Percentiles rank a stretch among this genome's conserved stretches.
phyloP scores from a whole-genome alignment of 2,113 vertebrate genomes.

The Harpagus bidentatus region DNA sequence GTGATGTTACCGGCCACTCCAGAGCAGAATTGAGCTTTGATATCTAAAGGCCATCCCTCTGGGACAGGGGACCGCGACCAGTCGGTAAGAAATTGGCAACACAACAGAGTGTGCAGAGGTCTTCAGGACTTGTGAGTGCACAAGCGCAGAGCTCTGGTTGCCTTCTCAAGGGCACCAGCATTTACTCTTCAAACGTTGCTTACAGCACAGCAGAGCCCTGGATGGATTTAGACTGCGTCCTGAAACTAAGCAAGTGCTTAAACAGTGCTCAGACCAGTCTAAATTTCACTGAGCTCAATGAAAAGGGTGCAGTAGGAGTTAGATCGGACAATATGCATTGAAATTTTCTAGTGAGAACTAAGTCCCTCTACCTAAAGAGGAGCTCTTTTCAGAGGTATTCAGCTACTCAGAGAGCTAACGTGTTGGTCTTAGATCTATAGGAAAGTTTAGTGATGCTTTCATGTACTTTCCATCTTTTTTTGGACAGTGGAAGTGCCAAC shows the following conservation, averaged over 20 bases:
- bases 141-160: not conserved
- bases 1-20: fast-evolving
- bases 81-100: not conserved
- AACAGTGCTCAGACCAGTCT: not conserved
- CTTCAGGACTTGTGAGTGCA: not conserved
- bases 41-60: not conserved
- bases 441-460: not conserved
- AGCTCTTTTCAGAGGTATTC: not conserved
- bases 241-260: not conserved
- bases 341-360: not conserved
- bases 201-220: not conserved
- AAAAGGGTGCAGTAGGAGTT: not conserved
- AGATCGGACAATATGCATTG: not conserved
- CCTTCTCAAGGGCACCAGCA: not conserved
- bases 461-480: not conserved
- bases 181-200: not conserved
- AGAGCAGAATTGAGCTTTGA: not conserved
- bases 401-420: not conserved
- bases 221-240: fast-evolving
- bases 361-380: not conserved
- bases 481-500: not conserved
- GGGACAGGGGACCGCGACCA: not conserved
- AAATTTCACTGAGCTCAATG: not conserved
- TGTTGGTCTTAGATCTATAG: not conserved
- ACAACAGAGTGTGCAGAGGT: fast-evolving